These are phyloP conservation scores for Ectropis grisescens DNA, from an alignment of 1,140 invertebrate species.

Conservation along the genomic window DNA sequence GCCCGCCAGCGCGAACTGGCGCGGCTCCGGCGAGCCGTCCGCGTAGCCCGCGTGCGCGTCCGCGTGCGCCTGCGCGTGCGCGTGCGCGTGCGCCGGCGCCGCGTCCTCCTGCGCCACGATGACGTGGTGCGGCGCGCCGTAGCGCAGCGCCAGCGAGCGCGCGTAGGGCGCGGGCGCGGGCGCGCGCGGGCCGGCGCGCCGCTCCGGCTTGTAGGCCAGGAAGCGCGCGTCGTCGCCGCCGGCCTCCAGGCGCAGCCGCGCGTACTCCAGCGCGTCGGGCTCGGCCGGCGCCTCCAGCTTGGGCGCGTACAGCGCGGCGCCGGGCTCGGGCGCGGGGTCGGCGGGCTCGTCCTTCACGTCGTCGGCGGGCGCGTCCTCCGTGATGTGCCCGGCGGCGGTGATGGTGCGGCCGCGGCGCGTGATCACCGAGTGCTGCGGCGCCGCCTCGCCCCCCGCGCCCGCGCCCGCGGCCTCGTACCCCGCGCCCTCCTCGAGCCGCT, in stretches of 20 bases:
- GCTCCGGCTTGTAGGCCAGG: conserved; percentile 47
- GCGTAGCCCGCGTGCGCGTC: conserved; percentile 15
- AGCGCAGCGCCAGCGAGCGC: conserved; percentile 34
- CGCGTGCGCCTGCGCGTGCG: conserved; percentile 21
- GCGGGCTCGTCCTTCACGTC: conserved; percentile 55
- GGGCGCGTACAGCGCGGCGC: conserved; percentile 24
- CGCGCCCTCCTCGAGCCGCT: conserved; percentile 16
- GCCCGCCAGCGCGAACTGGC: conserved; percentile 39
- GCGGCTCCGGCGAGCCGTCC: conserved; percentile 28
- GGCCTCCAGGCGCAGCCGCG: conserved; percentile 40
- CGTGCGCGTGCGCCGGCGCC: conserved; percentile 36
- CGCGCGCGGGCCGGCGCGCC: conserved; percentile 24
- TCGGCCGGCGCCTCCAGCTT: conserved; percentile 33
- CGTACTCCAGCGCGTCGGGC: conserved; percentile 28
- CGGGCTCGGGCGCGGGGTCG: conserved; percentile 18
- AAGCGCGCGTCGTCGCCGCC: conserved; percentile 47
- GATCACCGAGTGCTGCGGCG: conserved; percentile 59
- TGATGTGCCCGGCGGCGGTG: conserved; percentile 73
- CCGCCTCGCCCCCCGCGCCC: conserved; percentile 11
- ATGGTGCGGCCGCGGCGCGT: conserved; percentile 72
- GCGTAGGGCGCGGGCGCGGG: conserved; percentile 27
- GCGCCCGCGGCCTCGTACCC: conserved; percentile 10
- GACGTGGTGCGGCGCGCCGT: conserved; percentile 42
- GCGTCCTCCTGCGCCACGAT: conserved; percentile 41
- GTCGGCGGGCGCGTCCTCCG: conserved; percentile 50